A percentile compares a stretch with the other conserved stretches of the same genome.
These are phyloP conservation scores for Dendrocincla tyrannina DNA, from an alignment of 2,797 vertebrate genomes.

Conservation along the genomic window DNA sequence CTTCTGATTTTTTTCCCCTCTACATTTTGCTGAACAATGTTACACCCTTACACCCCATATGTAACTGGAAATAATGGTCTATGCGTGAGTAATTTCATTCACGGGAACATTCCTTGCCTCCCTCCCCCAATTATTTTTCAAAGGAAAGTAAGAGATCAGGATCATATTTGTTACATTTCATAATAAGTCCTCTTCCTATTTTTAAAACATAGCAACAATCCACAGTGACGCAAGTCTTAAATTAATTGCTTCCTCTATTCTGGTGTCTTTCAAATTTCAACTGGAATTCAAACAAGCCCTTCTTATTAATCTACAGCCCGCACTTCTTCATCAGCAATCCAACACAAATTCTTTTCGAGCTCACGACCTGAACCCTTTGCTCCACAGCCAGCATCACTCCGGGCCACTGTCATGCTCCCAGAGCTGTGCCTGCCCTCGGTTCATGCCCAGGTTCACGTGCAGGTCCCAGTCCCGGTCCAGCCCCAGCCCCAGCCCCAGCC, in stretches of 20 bases:
- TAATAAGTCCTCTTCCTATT: neutral
- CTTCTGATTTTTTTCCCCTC: neutral
- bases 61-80: neutral
- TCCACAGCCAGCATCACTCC: neutral
- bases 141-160: neutral
- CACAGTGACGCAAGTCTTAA: neutral
- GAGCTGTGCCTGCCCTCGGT: neutral
- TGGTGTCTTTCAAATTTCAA: neutral
- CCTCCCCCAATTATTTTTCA: neutral
- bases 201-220: neutral
- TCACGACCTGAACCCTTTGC: neutral
- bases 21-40: neutral
- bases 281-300: neutral
- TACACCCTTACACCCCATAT: neutral
- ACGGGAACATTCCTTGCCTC: neutral
- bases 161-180: neutral
- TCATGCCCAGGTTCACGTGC: neutral
- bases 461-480: neutral
- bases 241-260: constrained; percentile 41
- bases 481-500: neutral
- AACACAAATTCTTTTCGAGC: neutral
- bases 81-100: neutral
- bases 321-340: neutral
- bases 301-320: neutral
- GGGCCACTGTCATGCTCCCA: neutral